Base-by-base conservation (phyloP, 2,888 invertebrate species). In the Drosophila birchii region DNA sequence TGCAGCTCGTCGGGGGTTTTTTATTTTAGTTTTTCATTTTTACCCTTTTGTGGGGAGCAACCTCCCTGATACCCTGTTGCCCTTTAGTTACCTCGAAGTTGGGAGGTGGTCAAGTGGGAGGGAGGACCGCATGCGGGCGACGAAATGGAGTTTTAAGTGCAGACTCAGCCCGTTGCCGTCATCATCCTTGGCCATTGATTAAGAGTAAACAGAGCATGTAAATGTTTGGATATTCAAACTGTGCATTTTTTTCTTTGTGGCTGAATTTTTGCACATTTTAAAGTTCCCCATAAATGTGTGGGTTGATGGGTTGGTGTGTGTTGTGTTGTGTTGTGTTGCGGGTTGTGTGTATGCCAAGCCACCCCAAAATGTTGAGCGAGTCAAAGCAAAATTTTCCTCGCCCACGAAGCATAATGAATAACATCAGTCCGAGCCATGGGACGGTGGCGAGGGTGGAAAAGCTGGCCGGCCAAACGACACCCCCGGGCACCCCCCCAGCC, bases 131-230 rank as follows among this genome's bases (percentile, higher is more conserved):
- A 81, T 82, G 74, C 61, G 79, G 85, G 85, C 63, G 53, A 38
- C 57, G 61, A 60, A 70, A 78, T 73, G 72, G 68, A 61, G 56
- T 69, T 71, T 73, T 68, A 66, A 66, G 60, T 78, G 68, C 60
- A 63, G 66, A 67, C 66, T 68, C 59, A 62, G 80, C 79, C 55
- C 49, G 63, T 56, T 68, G 67, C 62, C 66, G 56, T 70, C 68
- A 71, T 81, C 68, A 61, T 70, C 68, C 83, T 85, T 88, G 83
- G 86, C 88, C 80, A 83, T 86, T 86, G 83, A 83, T 83, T 83
- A 86, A 86, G 78, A 84, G 86, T 83, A 83, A 83, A 88, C 83
- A 83, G 86, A 83, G 86, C 83, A 88, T 88, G 76, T 83, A 83
- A 88, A 83, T 83, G 86, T 83, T 88, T 88, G 86, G 83, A 83